Base-by-base conservation (phyloP, 2,888 invertebrate genomes). In the Nezara viridula region DNA sequence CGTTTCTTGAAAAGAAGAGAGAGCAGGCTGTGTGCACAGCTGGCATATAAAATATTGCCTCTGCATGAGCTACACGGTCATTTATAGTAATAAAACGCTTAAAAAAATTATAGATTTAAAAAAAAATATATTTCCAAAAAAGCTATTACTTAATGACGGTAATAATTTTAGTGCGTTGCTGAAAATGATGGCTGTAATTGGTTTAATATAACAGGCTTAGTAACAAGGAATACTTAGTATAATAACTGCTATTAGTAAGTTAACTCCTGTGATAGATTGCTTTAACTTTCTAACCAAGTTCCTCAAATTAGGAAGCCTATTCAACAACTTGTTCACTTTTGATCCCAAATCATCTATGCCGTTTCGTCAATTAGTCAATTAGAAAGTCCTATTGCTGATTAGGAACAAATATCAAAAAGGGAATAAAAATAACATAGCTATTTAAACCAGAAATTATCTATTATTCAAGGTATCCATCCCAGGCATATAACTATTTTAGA, bases 171-270 rank as follows among this genome's bases (percentile, higher is more conserved):
- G 19, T 37, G 37, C 9, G 66, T 19, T 19, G 32, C 66, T 21
- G n/a, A 7, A 73, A 37, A 73, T 21, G 37, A 37, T n/a, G 21
- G 5, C 6, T 2, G 6, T 55, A 55, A 55, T 73, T 73, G 21
- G 32, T 32, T 73, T 73, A 37, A 7, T 66, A 16, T 73, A 73
- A 73, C 19, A 37, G 19, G 55, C 24, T 55, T n/a, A 37, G 32
- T 21, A 37, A 37, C 7, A 73, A 19, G 66, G 32, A 32, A 37
- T 73, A 27, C n/a, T 60, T 60, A 60, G 60, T 60, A 60, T 60
- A 73, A 73, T 73, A 73, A 37, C 37, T 73, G 66, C 37, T 73
- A 37, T 73, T 73, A 73, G 66, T 73, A 73, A 73, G 66, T 73
- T 37, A 73, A 73, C 32, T 73, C 37, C 37, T 73, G 19, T 73